Evolutionary conservation across 92 coral and sea anemone species (phyloP).

Genomic region (Ricordea florida): DNA sequence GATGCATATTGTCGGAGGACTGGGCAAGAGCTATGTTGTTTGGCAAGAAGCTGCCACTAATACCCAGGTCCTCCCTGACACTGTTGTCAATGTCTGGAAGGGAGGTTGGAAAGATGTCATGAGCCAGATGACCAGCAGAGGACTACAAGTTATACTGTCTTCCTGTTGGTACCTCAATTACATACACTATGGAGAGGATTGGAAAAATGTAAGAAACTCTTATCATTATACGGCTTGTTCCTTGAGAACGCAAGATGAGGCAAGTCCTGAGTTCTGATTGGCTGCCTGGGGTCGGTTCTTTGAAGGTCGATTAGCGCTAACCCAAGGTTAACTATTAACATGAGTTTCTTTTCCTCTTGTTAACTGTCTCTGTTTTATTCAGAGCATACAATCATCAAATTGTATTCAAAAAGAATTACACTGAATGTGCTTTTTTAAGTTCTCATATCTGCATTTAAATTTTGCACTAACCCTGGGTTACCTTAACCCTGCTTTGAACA

Average conservation of each 20-base stretch:
- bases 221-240: no score
- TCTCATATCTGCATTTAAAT: no score
- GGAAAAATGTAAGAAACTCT: slow-evolving; percentile 71
- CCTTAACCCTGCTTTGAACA: no score
- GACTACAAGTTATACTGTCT: slow-evolving; percentile 78
- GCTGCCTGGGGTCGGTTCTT: no score
- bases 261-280: no score
- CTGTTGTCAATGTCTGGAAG: slow-evolving; percentile 95
- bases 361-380: not conserved
- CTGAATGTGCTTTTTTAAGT: no score
- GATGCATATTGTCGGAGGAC: slow-evolving; percentile 70
- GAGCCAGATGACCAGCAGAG: slow-evolving; percentile 79
- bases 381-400: no score
- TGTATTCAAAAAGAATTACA: no score
- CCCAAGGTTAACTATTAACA: no score
- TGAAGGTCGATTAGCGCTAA: no score
- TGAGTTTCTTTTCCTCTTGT: not conserved
- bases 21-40: slow-evolving; percentile 73
- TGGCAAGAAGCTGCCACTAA: slow-evolving; percentile 97
- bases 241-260: no score
- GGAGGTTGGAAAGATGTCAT: slow-evolving; percentile 83
- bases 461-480: no score
- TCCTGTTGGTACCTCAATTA: slow-evolving; percentile 95
- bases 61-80: slow-evolving; percentile 79
- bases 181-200: slow-evolving; percentile 85